Conservation (phyloP, 2,797 vertebrate species). For the Phrynocephalus vlangalii region DNA sequence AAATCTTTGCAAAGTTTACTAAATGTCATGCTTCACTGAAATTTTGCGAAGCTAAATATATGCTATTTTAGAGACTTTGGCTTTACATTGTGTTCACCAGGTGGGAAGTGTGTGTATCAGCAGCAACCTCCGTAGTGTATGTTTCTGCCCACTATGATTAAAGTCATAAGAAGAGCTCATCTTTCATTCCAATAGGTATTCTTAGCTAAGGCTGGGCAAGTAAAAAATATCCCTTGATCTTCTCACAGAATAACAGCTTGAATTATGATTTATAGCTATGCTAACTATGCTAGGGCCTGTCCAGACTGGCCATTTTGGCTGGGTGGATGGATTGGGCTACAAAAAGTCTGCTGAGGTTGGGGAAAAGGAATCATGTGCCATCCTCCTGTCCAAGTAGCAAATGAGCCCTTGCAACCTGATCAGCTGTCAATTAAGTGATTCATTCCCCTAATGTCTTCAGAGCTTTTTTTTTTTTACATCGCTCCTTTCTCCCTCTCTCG, state of each 20-base stretch:
- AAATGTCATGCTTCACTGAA: neutral
- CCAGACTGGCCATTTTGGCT: too few species aligned
- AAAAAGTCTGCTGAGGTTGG: too few species aligned
- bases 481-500: too few species aligned
- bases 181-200: conserved; percentile 9
- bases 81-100: neutral
- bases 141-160: neutral
- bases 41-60: neutral
- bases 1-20: neutral
- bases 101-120: neutral
- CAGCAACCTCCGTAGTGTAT: conserved; percentile 5
- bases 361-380: too few species aligned
- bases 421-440: too few species aligned
- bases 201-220: neutral
- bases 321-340: too few species aligned
- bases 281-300: neutral
- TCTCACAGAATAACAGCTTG: neutral
- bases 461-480: too few species aligned
- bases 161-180: neutral
- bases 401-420: too few species aligned
- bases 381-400: too few species aligned
- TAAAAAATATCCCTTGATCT: neutral
- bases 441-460: too few species aligned
- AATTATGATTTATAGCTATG: neutral
- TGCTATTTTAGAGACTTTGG: conserved; percentile 4